phyloP scores from a whole-genome alignment of 2,888 invertebrate species.

The Eupithecia subumbrata region DNA sequence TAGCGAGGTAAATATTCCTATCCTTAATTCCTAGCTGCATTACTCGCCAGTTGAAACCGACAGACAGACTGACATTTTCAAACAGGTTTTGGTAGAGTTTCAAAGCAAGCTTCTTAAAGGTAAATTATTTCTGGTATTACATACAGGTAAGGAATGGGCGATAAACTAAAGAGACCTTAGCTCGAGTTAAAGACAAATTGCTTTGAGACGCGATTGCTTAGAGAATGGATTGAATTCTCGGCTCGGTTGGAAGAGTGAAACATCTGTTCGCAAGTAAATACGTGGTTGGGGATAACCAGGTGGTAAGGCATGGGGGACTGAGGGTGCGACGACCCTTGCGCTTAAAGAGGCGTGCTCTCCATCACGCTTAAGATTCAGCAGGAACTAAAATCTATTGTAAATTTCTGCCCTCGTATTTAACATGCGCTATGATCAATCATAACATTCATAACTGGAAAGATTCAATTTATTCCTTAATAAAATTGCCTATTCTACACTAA shows the following conservation, averaged over 20 bases:
- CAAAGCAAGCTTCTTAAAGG: constrained; percentile 25
- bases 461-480: not conserved
- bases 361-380: constrained; percentile 56
- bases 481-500: not conserved
- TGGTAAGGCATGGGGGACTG: constrained; percentile 71
- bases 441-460: not conserved
- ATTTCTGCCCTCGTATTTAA: constrained; percentile 15
- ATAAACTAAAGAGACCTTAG: constrained; percentile 9
- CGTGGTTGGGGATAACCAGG: constrained; percentile 71
- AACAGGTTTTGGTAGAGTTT: constrained; percentile 39
- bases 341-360: constrained; percentile 64
- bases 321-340: constrained; percentile 78
- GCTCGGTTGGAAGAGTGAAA: constrained; percentile 58
- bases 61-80: constrained; percentile 38
- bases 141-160: constrained; percentile 8
- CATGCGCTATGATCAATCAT: not conserved
- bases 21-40: constrained; percentile 17
- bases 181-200: constrained; percentile 16
- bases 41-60: constrained; percentile 24
- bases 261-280: constrained; percentile 74
- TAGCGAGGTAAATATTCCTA: not conserved
- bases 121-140: constrained; percentile 27
- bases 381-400: constrained; percentile 37
- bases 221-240: constrained; percentile 42
- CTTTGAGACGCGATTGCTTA: constrained; percentile 15